Evolutionary conservation across 2,888 invertebrate genomes (phyloP), one percentile per base, ranked within the genome.

Genomic region (Chelonus formosanus): DNA sequence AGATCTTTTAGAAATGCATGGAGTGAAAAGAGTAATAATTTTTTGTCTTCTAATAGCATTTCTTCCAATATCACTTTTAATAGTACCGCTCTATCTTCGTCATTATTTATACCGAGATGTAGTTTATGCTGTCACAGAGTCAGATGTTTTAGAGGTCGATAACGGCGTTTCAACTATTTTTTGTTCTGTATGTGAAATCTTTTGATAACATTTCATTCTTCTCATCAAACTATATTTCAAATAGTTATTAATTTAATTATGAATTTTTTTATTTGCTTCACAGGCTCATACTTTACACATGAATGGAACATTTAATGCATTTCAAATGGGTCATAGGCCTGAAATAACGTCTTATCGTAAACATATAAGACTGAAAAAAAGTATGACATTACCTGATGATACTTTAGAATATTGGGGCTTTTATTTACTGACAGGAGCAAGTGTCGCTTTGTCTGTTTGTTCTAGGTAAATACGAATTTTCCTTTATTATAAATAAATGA

Each of bases 401-500:
- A 93, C 94, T 6, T 84, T 94, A 44, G 94, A 95, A 82, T 95
- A 94, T 82, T 95, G 94, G 94, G 94, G 94, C 3, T 94, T 95
- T 84, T 94, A 92, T 85, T 85, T 95, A 55, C 85, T 93, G 57
- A 89, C 90, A 83, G 94, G 93, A 34, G 93, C 94, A 2, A 88
- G 88, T 7, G 93, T 95, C 3, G 88, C 89, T 71, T 85, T 95
- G 34, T 91, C 92, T 77, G 91, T 92, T 53, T 95, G 94, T 80
- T 94, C 94, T 7, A 88, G 91, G 78, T 91, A 89, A 71, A 20
- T 20, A 20, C 2, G 20, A 20, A 20, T 20, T 2, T 20, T 20
- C 20, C 2, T 20, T 20, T 20, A 20, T 20, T 20, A 20, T 20
- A 20, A 20, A 20, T 20, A 20, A 20, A 20, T 20, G 20, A 1